Base-by-base conservation (phyloP, 2,113 vertebrate genomes). In the Butorides virescens region DNA sequence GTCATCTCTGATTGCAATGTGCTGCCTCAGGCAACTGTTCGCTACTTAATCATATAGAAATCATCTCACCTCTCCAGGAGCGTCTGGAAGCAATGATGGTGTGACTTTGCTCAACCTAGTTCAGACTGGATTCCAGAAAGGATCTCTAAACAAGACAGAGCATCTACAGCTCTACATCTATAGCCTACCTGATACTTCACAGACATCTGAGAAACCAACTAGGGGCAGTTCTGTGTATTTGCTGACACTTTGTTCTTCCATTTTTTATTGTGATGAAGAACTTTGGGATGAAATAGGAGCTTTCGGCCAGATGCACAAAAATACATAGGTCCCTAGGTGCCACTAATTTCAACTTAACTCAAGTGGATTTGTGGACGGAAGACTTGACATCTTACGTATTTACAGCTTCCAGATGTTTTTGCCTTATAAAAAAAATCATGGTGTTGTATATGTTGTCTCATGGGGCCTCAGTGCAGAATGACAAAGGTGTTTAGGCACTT, bases 381-480 rank as follows among this genome's bases (percentile, higher is more conserved):
- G 83, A 14, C 42, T 80, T 83, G 58, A 47, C 37, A 47, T 80
- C 65, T 91, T 75, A 52, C 12, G 17, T 79, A 91, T 91, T 90
- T 94, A 91, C 50, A 62, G 46, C 39, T 91, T 96, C 84, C 90
- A 93, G 93, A 71, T 95, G 81, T 25, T 92, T 94, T 58, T 93
- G 56, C 49, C 46, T 18, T 76, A 15, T 21, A 63, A 82, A 20
- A 82, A 20, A 95, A 87, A 76, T 56, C 23, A 22, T 37, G 23
- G 15, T 79, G 30, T 44, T 25, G 4, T 80, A 34, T 85, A 21
- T 78, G 7, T 62, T 82, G 19, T 82, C 46, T 90, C 39, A 15
- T 15, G 37, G 72, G 68, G 29, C n/a, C 61, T 79, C 77, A 85
- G 39, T 87, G 66, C 21, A 49, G 58, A 70, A 72, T 56, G 70